Evolutionary conservation across 2,113 vertebrate species (phyloP).

Genomic region (Oxyruncus cristatus): DNA sequence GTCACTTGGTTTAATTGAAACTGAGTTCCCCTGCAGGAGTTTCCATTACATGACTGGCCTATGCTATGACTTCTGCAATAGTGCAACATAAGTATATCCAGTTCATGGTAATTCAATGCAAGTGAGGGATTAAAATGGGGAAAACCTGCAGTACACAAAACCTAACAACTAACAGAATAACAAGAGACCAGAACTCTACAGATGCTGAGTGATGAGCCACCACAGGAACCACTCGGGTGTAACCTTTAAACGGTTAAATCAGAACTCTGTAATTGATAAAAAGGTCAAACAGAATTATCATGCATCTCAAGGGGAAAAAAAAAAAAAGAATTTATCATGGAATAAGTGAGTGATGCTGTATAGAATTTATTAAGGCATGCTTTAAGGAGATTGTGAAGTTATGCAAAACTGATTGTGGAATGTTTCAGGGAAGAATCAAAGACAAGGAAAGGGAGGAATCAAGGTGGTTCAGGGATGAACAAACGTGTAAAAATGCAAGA

Average conservation of each 20-base stretch:
- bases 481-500: not conserved
- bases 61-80: not conserved
- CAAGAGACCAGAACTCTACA: not conserved
- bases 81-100: rapidly evolving
- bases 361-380: not conserved
- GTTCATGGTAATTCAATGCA: not conserved
- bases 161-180: not conserved
- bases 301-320: not conserved
- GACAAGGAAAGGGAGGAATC: not conserved
- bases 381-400: not conserved
- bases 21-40: not conserved
- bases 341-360: not conserved
- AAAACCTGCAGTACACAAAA: not conserved
- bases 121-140: not conserved
- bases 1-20: not conserved
- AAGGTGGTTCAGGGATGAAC: not conserved
- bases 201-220: not conserved
- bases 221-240: not conserved
- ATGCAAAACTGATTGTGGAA: rapidly evolving
- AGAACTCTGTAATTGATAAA: not conserved
- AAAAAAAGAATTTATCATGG: not conserved
- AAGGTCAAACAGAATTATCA: not conserved
- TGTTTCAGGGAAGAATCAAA: not conserved
- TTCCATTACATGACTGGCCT: not conserved
- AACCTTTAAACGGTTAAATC: not conserved